phyloP scores from a whole-genome alignment of 2,888 invertebrate species.

The Nomada fabriciana region DNA sequence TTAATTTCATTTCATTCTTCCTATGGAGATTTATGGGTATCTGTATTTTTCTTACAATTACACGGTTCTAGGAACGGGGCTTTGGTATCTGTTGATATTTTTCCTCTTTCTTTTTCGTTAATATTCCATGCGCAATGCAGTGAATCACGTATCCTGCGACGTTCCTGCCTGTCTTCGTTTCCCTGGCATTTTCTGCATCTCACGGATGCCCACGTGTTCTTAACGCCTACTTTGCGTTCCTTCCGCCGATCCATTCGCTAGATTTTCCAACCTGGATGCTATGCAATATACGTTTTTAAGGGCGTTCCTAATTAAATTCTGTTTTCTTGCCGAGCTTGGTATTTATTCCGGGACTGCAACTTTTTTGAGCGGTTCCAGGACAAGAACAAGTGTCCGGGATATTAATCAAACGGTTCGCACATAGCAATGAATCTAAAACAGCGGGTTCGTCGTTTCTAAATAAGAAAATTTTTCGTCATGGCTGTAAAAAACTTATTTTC shows the following conservation, averaged over 20 bases:
- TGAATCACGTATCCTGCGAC: constrained; percentile 45
- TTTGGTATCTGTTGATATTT: not conserved
- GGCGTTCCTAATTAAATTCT: not conserved
- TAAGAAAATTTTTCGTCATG: no score
- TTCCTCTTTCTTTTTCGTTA: constrained; percentile 9
- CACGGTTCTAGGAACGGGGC: not conserved
- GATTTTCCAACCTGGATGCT: constrained; percentile 28
- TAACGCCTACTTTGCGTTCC: constrained; percentile 36
- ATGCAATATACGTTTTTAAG: constrained; percentile 23
- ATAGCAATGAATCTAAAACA: not conserved
- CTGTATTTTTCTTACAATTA: not conserved
- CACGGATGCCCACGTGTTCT: constrained; percentile 49
- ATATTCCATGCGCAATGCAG: constrained; percentile 38
- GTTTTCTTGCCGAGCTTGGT: no score
- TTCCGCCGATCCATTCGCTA: constrained; percentile 19
- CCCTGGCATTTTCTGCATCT: constrained; percentile 49
- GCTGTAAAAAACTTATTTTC: no score
- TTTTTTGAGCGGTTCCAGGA: not conserved
- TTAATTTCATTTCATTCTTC: not conserved
- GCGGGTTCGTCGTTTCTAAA: no score
- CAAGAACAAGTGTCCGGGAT: not conserved
- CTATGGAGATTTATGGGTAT: not conserved
- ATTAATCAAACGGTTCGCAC: not conserved
- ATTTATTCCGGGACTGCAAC: not conserved
- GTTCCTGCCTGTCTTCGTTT: constrained; percentile 41